A percentile compares a stretch with the other conserved stretches of the same genome.
Conservation (phyloP, 2,797 vertebrate species). For the Spondyliosoma cantharus region DNA sequence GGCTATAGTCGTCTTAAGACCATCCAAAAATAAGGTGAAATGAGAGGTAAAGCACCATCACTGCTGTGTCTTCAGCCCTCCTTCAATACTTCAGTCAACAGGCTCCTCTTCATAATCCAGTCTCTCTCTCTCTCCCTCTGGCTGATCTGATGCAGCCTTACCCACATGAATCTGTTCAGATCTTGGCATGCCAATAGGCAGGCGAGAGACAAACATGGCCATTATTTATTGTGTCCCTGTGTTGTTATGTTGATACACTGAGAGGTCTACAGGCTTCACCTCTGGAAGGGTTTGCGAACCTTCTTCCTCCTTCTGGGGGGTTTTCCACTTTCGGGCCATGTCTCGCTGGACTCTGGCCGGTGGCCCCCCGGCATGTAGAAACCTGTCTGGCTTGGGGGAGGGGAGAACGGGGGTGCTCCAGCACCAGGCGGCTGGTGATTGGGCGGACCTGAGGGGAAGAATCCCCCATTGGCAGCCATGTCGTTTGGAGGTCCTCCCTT, state of each 20-base stretch:
- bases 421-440: slow-evolving; percentile 73
- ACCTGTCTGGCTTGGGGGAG: slow-evolving; percentile 77
- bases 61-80: slow-evolving; percentile 56
- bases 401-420: slow-evolving; percentile 78
- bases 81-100: slow-evolving; percentile 61
- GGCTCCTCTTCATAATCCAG: slow-evolving; percentile 49
- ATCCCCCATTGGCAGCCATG: slow-evolving; percentile 87
- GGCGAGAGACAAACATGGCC: slow-evolving; percentile 75
- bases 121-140: slow-evolving; percentile 43
- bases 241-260: slow-evolving; percentile 56
- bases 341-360: slow-evolving; percentile 78
- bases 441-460: slow-evolving; percentile 80
- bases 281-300: slow-evolving; percentile 92
- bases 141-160: slow-evolving; percentile 60
- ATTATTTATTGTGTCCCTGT: slow-evolving; percentile 67
- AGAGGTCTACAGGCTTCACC: slow-evolving; percentile 79
- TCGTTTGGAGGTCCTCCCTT: slow-evolving; percentile 87
- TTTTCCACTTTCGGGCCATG: slow-evolving; percentile 81
- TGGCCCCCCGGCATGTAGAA: slow-evolving; percentile 79
- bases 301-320: slow-evolving; percentile 88
- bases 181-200: slow-evolving; percentile 65
- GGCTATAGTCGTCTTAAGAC: slow-evolving; percentile 74
- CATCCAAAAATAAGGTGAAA: slow-evolving; percentile 60
- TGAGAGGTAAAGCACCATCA: slow-evolving; percentile 72
- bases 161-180: slow-evolving; percentile 55